A percentile compares a stretch with the other conserved stretches of the same genome.
phyloP scores from a whole-genome alignment of 2,797 vertebrate species.

The Myioborus melanocephalus region DNA sequence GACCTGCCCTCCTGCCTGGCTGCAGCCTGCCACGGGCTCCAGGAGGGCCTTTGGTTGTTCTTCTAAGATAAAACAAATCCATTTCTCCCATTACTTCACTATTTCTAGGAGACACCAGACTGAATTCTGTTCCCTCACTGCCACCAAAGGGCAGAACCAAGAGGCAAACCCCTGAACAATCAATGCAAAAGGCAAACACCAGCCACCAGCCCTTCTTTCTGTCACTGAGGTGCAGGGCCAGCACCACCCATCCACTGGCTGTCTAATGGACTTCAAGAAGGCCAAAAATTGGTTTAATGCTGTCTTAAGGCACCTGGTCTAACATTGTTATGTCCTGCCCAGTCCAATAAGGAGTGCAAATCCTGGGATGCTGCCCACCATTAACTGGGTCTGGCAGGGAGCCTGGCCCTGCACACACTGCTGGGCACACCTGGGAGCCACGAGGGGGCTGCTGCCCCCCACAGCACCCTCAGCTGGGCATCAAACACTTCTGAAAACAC shows the following conservation, averaged over 20 bases:
- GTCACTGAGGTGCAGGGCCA: neutral
- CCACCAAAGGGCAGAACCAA: neutral
- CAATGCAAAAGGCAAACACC: neutral
- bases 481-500: neutral
- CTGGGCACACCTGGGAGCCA: neutral
- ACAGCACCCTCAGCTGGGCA: neutral
- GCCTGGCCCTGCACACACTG: neutral
- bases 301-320: slow-evolving; percentile 37
- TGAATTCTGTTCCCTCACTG: neutral
- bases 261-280: slow-evolving; percentile 1
- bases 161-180: neutral
- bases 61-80: neutral
- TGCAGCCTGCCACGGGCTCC: neutral
- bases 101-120: neutral
- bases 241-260: neutral
- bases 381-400: neutral
- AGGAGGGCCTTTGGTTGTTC: neutral
- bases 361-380: neutral
- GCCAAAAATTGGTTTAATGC: slow-evolving; percentile 5
- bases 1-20: neutral
- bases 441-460: neutral
- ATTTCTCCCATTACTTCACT: neutral
- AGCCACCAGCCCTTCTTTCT: neutral
- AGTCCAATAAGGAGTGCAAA: slow-evolving; percentile 1
- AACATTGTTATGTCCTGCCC: neutral